Conservation (phyloP, 2,113 vertebrate genomes). For the Leucoraja erinaceus region DNA sequence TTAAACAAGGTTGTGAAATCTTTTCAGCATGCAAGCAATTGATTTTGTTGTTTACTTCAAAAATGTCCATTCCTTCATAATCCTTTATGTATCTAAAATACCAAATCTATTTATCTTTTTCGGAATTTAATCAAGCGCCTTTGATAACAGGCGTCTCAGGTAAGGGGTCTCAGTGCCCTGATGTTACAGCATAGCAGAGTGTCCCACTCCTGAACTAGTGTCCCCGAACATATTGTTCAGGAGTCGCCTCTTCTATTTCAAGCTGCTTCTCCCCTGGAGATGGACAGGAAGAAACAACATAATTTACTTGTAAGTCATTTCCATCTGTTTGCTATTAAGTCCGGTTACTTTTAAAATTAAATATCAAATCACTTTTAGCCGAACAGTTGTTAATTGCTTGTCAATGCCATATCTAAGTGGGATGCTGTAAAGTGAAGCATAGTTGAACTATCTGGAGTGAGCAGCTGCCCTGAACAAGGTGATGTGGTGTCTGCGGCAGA, state of each 20-base stretch:
- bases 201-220: neutral
- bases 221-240: neutral
- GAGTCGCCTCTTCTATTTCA: neutral
- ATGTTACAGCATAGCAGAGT: neutral
- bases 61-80: neutral
- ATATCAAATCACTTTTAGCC: neutral
- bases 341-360: neutral
- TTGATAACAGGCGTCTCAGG: neutral
- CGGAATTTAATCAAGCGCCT: neutral
- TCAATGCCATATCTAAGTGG: neutral
- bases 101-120: neutral
- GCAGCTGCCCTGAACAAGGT: neutral
- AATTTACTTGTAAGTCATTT: neutral
- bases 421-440: too few relatives aligned
- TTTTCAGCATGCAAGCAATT: neutral
- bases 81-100: neutral
- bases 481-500: neutral
- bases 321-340: slow-evolving; percentile 29
- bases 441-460: neutral
- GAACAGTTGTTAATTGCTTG: neutral
- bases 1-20: too few relatives aligned
- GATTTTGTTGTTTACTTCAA: neutral
- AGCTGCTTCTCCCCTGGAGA: slow-evolving; percentile 13
- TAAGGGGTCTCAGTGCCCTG: neutral
- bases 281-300: neutral